Conservation (phyloP, 2,888 invertebrate species). For the Lepidocyrtinus sp. region DNA sequence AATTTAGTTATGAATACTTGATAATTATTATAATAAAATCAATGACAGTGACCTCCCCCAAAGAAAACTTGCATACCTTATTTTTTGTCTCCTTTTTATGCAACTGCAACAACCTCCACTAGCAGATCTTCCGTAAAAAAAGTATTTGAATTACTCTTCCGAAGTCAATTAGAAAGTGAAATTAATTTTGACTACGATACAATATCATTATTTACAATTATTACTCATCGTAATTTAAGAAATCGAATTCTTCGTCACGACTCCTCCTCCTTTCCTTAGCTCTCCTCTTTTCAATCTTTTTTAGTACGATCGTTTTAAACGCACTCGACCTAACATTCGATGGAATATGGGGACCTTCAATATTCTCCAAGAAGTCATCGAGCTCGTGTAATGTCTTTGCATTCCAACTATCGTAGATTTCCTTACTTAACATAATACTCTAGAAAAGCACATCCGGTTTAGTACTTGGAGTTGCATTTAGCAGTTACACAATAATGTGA, state of each 20-base stretch:
- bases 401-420: slow-evolving; percentile 54
- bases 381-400: slow-evolving; percentile 31
- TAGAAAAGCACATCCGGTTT: background rate
- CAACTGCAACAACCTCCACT: background rate
- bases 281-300: slow-evolving; percentile 39
- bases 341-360: slow-evolving; percentile 29
- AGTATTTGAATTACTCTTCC: background rate
- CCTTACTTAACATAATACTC: slow-evolving; percentile 37
- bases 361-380: slow-evolving; percentile 29
- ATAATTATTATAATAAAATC: background rate
- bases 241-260: background rate
- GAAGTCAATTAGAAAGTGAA: background rate
- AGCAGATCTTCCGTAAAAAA: background rate
- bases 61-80: no score
- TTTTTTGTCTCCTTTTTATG: slow-evolving; percentile 8
- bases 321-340: background rate
- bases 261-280: background rate
- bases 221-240: slow-evolving; percentile 11
- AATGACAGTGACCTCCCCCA: background rate
- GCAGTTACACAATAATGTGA: background rate
- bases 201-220: background rate
- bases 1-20: background rate
- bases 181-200: background rate
- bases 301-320: slow-evolving; percentile 24
- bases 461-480: background rate